Base-by-base conservation (phyloP, 2,888 invertebrate genomes). In the Uropetala carovei region DNA sequence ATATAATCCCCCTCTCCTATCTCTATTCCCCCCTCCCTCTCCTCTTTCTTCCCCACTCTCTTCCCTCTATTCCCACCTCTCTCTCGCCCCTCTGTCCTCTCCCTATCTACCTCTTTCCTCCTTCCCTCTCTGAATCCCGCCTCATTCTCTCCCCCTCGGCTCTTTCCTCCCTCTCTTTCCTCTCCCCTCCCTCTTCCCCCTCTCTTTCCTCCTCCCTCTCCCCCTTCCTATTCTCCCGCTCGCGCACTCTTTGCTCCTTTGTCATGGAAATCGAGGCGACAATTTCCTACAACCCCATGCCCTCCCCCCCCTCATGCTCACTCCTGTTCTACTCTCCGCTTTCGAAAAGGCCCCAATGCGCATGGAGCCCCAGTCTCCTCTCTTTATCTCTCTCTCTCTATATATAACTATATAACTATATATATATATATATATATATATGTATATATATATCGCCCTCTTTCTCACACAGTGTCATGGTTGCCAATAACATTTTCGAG, bases 191-290 rank as follows among this genome's bases (percentile, higher is more conserved):
- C 56, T 10, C 43, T 2, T 56, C 43, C 16, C 16, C 43, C 82
- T 2, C 11, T 30, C 85, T 58, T 13, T 18, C 57, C 10, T 57
- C 43, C 83, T 10, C 83, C 57, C 58, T n/a, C 57, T 57, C 85
- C n/a, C 60, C n/a, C 10, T 10, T 27, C 68, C 60, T 64, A 8
- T 43, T 43, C 89, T 18, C 43, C 43, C 89, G 43, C 89, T 89
- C 89, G 60, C 60, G 60, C 89, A 43, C 89, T 89, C 89, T 60
- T 89, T 22, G 43, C 64, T 89, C 89, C 89, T 89, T 89, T 89
- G 89, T 89, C 89, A 89, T 89, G 89, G 89, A 89, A 89, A 89
- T 89, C 89, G 27, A 89, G 89, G 89, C 89, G 89, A 89, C 89
- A 89, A 89, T 89, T 89, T 89, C 89, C 89, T 89, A 89, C 89